These are phyloP conservation scores for Syngnathus typhle DNA, from an alignment of 2,113 vertebrate species.

Conservation along the genomic window DNA sequence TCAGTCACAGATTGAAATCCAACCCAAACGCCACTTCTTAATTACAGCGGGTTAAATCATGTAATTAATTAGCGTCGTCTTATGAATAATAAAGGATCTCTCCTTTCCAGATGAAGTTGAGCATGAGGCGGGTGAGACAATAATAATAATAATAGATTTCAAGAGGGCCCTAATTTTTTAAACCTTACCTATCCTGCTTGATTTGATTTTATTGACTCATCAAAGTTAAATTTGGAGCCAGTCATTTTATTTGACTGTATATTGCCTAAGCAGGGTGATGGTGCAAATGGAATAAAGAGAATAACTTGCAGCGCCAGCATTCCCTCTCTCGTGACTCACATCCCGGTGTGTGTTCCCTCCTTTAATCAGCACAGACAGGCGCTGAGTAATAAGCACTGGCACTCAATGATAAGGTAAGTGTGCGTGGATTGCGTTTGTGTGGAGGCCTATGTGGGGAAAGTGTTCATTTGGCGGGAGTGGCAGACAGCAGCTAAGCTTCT, in stretches of 20 bases:
- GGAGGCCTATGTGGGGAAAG: not conserved
- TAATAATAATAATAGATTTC: not conserved
- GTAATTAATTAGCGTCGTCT: constrained; percentile 43
- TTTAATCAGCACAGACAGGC: constrained; percentile 29
- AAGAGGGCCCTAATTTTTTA: not conserved
- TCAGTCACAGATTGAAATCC: constrained; percentile 46
- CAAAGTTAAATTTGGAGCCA: not conserved
- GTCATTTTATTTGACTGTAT: not conserved
- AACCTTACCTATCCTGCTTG: not conserved
- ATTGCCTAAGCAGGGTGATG: not conserved
- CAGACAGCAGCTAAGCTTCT: constrained; percentile 16
- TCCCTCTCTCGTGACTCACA: constrained; percentile 12
- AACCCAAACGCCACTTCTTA: constrained; percentile 55
- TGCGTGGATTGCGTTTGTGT: not conserved
- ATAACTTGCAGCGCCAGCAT: not conserved
- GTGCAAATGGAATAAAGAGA: not conserved
- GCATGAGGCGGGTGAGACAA: not conserved
- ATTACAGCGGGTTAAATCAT: constrained; percentile 47
- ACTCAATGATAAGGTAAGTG: constrained; percentile 33
- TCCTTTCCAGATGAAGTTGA: not conserved
- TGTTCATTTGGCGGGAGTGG: constrained; percentile 17
- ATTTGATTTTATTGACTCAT: not conserved
- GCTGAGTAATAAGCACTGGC: constrained; percentile 32
- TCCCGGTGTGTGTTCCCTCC: constrained; percentile 12
- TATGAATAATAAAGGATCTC: constrained; percentile 7